A percentile compares a stretch with the other conserved stretches of the same genome.
Conservation (phyloP, 1,140 invertebrate species). For the Drosophila pruinosa region DNA sequence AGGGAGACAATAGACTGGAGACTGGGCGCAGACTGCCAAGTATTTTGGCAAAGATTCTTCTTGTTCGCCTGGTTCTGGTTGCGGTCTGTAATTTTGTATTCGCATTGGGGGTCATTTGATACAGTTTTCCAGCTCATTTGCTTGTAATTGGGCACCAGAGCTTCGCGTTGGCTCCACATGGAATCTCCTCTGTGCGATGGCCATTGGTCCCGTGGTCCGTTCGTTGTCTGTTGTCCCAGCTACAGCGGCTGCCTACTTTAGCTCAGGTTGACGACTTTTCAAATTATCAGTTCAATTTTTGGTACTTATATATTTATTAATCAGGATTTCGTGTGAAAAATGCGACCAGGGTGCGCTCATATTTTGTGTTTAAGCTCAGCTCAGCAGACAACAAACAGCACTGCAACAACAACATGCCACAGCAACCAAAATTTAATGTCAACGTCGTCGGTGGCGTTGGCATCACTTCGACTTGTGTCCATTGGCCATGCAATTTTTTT, state of each 20-base stretch:
- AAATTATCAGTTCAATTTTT: slow-evolving; percentile 76
- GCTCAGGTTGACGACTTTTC: slow-evolving; percentile 79
- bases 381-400: slow-evolving; percentile 53
- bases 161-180: slow-evolving; percentile 56
- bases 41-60: slow-evolving; percentile 52
- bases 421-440: slow-evolving; percentile 62
- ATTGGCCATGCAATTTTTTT: slow-evolving; percentile 17
- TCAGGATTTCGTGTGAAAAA: slow-evolving; percentile 81
- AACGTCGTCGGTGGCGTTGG: slow-evolving; percentile 78
- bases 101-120: slow-evolving; percentile 79
- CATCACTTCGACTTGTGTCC: slow-evolving; percentile 65
- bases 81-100: slow-evolving; percentile 74
- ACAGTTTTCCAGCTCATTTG: slow-evolving; percentile 82
- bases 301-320: slow-evolving; percentile 77
- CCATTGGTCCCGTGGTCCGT: not conserved
- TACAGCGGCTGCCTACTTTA: slow-evolving; percentile 32
- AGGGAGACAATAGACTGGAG: not conserved
- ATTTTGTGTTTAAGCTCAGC: slow-evolving; percentile 53
- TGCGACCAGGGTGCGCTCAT: slow-evolving; percentile 47
- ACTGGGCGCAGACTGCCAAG: slow-evolving; percentile 29
- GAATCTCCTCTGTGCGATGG: slow-evolving; percentile 21
- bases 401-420: slow-evolving; percentile 22
- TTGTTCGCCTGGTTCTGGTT: slow-evolving; percentile 22
- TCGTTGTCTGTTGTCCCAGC: not conserved
- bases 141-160: slow-evolving; percentile 78